These are phyloP conservation scores for Typhlichthys subterraneus DNA, from an alignment of 2,797 vertebrate genomes.

Conservation along the genomic window DNA sequence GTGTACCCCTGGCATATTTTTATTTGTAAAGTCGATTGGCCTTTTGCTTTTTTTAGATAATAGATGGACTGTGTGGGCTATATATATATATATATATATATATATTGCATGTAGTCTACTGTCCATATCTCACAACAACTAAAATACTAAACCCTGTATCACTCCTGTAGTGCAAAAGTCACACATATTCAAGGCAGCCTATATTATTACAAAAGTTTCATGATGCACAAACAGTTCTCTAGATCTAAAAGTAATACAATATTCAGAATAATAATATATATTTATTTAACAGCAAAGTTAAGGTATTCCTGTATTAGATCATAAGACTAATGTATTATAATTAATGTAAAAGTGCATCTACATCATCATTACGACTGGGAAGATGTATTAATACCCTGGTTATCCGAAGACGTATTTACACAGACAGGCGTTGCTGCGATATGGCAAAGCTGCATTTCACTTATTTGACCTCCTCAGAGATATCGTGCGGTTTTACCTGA, in stretches of 20 bases:
- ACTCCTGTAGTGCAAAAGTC: conserved; percentile 7
- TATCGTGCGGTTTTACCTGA: too few relatives aligned
- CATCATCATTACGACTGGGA: conserved; percentile 24
- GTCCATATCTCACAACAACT: conserved; percentile 8
- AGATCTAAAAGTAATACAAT: background rate
- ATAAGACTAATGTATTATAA: conserved; percentile 43
- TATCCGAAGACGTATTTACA: background rate
- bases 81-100: too few relatives aligned
- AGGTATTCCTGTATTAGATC: conserved; percentile 45
- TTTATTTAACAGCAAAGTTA: background rate
- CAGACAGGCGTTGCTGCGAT: background rate
- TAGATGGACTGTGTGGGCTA: too few relatives aligned
- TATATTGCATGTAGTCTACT: background rate
- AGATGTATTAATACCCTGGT: conserved; percentile 35
- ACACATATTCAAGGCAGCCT: background rate
- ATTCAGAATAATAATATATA: background rate
- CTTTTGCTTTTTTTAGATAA: too few relatives aligned
- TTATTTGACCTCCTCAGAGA: too few relatives aligned
- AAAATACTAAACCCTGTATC: conserved; percentile 54
- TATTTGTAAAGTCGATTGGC: too few relatives aligned
- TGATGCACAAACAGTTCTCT: background rate
- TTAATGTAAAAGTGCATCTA: conserved; percentile 62
- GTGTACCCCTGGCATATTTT: too few relatives aligned
- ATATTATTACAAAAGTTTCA: background rate
- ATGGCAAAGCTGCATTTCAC: too few relatives aligned